These are phyloP conservation scores for Tokudaia muenninki DNA, from an alignment of 2,797 vertebrate species.

Conservation along the genomic window DNA sequence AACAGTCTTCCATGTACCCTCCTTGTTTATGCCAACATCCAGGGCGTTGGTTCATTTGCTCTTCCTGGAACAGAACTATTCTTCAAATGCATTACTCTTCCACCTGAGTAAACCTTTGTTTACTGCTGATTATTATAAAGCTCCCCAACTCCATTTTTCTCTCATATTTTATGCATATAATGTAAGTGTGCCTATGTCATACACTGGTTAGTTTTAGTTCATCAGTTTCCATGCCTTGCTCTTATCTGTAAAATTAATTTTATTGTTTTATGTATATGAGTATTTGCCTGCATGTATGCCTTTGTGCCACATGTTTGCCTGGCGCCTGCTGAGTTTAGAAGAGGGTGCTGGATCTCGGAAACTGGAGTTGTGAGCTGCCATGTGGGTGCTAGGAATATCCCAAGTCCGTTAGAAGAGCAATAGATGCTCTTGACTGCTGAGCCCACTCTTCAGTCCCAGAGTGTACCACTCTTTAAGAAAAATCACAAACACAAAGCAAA, in stretches of 20 bases:
- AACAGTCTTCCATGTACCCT: background rate
- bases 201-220: background rate
- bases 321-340: background rate
- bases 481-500: background rate
- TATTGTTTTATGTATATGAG: background rate
- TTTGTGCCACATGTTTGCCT: background rate
- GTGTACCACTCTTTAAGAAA: background rate
- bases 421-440: background rate
- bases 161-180: constrained; percentile 36
- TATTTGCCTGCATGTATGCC: background rate
- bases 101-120: background rate
- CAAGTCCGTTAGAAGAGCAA: background rate
- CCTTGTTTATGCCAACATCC: background rate
- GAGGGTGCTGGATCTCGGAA: background rate
- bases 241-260: background rate
- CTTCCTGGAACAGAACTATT: background rate
- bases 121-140: background rate
- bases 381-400: background rate
- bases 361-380: background rate
- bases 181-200: background rate
- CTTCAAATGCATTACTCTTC: constrained; percentile 1
- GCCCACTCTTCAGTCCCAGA: background rate
- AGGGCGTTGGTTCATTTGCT: background rate
- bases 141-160: background rate
- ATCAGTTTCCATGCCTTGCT: background rate